Evolutionary conservation across 2,113 vertebrate species (phyloP), one percentile per base, ranked within the genome.

Genomic region (Leptosomus discolor): DNA sequence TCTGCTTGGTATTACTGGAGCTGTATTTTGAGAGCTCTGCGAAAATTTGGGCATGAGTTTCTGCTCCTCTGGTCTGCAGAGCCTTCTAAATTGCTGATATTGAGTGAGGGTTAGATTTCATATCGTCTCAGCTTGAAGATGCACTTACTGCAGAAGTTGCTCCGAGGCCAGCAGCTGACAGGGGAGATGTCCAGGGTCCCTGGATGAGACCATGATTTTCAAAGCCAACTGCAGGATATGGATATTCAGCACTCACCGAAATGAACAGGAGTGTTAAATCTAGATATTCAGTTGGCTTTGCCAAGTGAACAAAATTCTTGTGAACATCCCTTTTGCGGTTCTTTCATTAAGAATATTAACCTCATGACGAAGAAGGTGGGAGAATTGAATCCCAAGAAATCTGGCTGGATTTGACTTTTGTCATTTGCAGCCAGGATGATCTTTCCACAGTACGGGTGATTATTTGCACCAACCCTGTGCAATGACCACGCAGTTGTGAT

Each of bases 1-100:
- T 39, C 57, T 37, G 15, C 30, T 30, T 0, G 0, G 5, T 13
- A 0, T 7, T 32, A 36, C 70, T 54, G 50, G 53, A 22, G 27
- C 5, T 54, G 83, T 43, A 23, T 73, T 61, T 83, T 37, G 70
- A 71, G 77, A 76, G 65, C 19, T 75, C 77, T 2, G 4, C 29
- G 73, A 51, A 90, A 91, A 85, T 13, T 36, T 30, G 45, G 61
- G 63, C 46, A 15, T 0, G 11, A 53, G 24, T 76, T 92, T 61
- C 37, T 61, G 50, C 63, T 79, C 53, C 65, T 89, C n/a, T 21
- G 26, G 12, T 32, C 80, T 75, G 57, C 65, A 61, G 77, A 73
- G 48, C n/a, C 27, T 77, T 51, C 69, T 26, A 16, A 85, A 79
- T 7, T n/a, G 74, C 70, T 30, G 70, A 11, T 65, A 7, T 1